Evolutionary conservation across 1,140 invertebrate species (phyloP), one percentile per base, ranked within the genome.

Genomic region (Coenobita brevimanus): DNA sequence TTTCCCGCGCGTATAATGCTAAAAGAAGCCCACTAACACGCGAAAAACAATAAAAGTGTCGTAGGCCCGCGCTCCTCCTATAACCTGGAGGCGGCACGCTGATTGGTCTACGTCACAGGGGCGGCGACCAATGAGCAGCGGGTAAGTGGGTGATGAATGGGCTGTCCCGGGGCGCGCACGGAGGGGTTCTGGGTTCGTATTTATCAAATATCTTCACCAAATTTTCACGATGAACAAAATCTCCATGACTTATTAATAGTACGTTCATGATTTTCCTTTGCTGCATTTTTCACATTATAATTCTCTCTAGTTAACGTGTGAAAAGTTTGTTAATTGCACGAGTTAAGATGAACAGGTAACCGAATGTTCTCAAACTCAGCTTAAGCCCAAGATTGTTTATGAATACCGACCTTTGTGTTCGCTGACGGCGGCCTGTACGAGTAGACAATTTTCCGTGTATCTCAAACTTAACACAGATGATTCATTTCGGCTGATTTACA

Each of bases 11-110:
- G 62, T 80, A 80, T 69, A 87, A 71, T 69, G 76, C 36, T 87
- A 79, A 73, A 80, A 81, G n/a, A 87, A 64, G 30, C 67, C 76
- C 69, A 24, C 38, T 36, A 79, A 69, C 76, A 87, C 60, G 85
- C 73, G 64, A 85, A 86, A 87, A 80, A 80, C 85, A 80, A 80
- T 73, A 57, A 80, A 87, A 81, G 36, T 85, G 73, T 87, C 62
- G 64, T 81, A 87, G 85, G 85, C 85, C 69, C 85, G 78, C 67
- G 85, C 85, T 87, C 85, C 85, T 87, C 85, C 85, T 87, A 87
- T 87, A 87, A 87, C 78, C 85, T 67, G 15, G 62, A 87, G 78
- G 76, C 76, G 75, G 57, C 71, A 17, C 85, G 85, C 85, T 81
- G 85, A 87, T 87, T 87, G 85, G 85, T 71, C 85, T 71, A 73